Base-by-base conservation (phyloP, 2,113 vertebrate species). In the Pteropus alecto region DNA sequence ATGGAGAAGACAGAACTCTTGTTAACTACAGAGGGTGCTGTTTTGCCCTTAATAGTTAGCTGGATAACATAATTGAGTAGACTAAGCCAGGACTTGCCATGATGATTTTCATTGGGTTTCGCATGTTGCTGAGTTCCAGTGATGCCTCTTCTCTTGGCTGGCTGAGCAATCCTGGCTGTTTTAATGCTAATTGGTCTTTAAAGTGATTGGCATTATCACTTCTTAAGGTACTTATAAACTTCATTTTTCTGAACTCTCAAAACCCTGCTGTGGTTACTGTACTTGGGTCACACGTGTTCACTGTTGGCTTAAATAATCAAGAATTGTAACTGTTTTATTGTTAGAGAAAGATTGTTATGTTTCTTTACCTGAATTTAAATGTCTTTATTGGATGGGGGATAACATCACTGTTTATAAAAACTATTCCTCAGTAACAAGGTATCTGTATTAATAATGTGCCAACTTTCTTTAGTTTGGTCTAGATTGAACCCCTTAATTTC, bases 111-210 rank as follows among this genome's bases (percentile, higher is more conserved):
- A 89, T 94, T 97, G 98, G 98, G 99, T 99, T 99, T 99, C 97
- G 97, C 98, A 98, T 98, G 56, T 97, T 94, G 68, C 98, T 98
- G 99, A 99, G 76, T 92, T 91, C 90, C 95, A 65, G 2, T 99
- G 98, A 98, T 98, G 98, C 98, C 90, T 0, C 83, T 78, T 98
- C 98, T 99, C 99, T 99, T 99, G 99, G 99, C 99, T 99, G 98
- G 98, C 99, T 99, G 99, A 99, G 99, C 98, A 51, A 74, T 98
- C 97, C 14, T 8, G 94, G 70, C 94, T 95, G n/a, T 6, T 38
- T 43, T 63, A 41, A 24, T 93, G 81, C 43, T n/a, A 30, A 18
- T 65, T 79, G 65, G 63, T 83, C 33, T 93, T 74, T 74, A 35
- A 71, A 86, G 24, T 54, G 22, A 21, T 85, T 0, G 12, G 22